phyloP scores from a whole-genome alignment of 2,797 vertebrate species.

The Spatula versicolor region DNA sequence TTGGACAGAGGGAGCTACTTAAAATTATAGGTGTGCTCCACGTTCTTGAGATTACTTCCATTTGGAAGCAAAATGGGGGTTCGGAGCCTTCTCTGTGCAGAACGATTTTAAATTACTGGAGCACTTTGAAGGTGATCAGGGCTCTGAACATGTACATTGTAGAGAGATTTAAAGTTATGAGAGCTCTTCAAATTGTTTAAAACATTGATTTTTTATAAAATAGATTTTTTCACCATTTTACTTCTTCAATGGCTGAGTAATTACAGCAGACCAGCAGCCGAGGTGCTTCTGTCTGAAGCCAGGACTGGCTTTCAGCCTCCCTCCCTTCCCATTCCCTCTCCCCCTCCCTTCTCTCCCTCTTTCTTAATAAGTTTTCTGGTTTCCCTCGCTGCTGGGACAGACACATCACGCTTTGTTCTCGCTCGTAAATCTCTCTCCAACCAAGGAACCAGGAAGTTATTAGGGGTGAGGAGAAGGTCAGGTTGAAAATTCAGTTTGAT shows the following conservation, averaged over 20 bases:
- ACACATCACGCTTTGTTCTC: constrained; percentile 79
- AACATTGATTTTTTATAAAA: constrained; percentile 82
- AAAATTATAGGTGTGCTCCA: constrained; percentile 51
- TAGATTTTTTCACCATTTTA: constrained; percentile 76
- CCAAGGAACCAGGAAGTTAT: constrained; percentile 79
- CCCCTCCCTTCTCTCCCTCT: not conserved
- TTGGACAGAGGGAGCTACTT: not conserved
- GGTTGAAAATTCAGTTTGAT: constrained; percentile 75
- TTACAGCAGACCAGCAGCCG: constrained; percentile 58
- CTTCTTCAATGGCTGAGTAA: constrained; percentile 75
- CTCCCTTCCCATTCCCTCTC: constrained; percentile 11
- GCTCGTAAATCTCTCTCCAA: constrained; percentile 76
- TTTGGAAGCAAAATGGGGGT: constrained; percentile 47
- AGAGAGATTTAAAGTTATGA: constrained; percentile 76
- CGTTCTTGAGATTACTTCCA: constrained; percentile 61
- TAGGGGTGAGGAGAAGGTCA: constrained; percentile 78
- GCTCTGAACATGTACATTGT: constrained; percentile 39
- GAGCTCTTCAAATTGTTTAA: constrained; percentile 79
- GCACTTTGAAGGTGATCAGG: constrained; percentile 71
- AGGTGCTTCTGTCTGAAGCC: constrained; percentile 57
- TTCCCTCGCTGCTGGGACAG: constrained; percentile 67
- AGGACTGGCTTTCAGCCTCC: constrained; percentile 9
- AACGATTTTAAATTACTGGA: constrained; percentile 73
- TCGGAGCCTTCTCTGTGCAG: constrained; percentile 36
- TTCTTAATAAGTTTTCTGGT: constrained; percentile 69